Conservation (phyloP, 2,113 vertebrate genomes). For the Pycnonotus jocosus region DNA sequence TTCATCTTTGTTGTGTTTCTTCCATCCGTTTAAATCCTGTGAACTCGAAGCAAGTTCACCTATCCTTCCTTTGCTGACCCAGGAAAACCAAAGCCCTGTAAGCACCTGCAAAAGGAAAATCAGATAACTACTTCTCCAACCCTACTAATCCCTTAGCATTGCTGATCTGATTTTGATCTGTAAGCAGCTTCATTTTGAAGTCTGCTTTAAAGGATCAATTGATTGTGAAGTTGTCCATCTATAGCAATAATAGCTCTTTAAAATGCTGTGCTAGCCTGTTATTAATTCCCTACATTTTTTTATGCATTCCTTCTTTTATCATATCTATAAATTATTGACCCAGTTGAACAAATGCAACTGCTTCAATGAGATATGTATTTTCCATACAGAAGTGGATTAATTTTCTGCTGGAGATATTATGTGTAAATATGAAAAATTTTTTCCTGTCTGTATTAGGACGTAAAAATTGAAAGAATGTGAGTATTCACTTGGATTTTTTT, state of each 20-base stretch:
- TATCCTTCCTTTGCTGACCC: background rate
- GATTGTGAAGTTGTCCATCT: background rate
- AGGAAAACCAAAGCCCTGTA: background rate
- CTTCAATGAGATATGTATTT: background rate
- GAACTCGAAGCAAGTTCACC: background rate
- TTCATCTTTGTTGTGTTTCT: background rate
- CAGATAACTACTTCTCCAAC: background rate
- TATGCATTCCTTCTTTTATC: background rate
- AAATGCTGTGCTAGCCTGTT: background rate
- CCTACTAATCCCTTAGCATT: background rate
- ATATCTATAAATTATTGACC: background rate
- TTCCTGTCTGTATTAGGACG: background rate
- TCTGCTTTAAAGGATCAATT: background rate
- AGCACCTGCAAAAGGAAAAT: background rate
- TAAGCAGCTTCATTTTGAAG: background rate
- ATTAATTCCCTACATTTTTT: background rate
- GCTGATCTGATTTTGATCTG: background rate
- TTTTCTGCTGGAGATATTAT: background rate
- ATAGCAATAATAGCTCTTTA: background rate
- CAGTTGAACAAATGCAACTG: background rate
- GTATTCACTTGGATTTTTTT: background rate
- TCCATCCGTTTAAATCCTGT: background rate
- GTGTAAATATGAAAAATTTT: background rate
- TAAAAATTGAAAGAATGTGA: background rate
- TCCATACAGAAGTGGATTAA: background rate